A percentile compares a stretch with the other conserved stretches of the same genome.
Conservation (phyloP, 2,888 invertebrate species). For the Polylopha cassiicola region DNA sequence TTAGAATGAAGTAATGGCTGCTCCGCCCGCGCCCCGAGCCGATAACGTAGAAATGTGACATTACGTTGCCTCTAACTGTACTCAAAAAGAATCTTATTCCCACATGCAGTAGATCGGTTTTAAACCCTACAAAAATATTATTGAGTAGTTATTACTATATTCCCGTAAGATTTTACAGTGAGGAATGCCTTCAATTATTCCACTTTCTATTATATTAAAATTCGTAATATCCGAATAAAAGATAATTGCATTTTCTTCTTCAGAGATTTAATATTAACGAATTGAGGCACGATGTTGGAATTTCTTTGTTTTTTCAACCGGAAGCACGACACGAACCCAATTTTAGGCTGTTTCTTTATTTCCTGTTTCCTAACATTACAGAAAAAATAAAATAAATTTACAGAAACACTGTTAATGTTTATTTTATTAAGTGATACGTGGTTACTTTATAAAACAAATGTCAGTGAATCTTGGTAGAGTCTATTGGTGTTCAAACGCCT, state of each 20-base stretch:
- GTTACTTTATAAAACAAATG: too few relatives aligned
- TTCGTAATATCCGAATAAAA: conserved; percentile 12
- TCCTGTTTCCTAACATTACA: neutral
- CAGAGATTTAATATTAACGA: conserved; percentile 20
- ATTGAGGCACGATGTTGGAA: conserved; percentile 12
- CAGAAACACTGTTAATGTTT: too few relatives aligned
- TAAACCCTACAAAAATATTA: neutral
- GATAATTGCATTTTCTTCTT: conserved; percentile 20
- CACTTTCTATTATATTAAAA: conserved; percentile 12
- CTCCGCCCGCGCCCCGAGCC: conserved; percentile 18
- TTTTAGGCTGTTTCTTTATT: conserved; percentile 9
- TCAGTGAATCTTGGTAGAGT: too few relatives aligned
- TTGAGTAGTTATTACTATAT: conserved; percentile 6
- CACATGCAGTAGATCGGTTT: neutral
- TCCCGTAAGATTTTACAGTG: neutral
- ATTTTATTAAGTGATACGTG: too few relatives aligned
- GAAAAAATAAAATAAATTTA: neutral
- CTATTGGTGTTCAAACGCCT: conserved; percentile 14
- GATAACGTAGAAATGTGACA: conserved; percentile 24
- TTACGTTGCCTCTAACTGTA: conserved; percentile 18
- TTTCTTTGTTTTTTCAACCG: conserved; percentile 16
- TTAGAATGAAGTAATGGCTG: conserved; percentile 25
- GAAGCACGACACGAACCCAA: conserved; percentile 6
- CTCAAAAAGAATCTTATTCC: conserved; percentile 17
- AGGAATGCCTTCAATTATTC: conserved; percentile 6